Evolutionary conservation across 2,113 vertebrate species (phyloP).

Genomic region (Podarcis raffonei): DNA sequence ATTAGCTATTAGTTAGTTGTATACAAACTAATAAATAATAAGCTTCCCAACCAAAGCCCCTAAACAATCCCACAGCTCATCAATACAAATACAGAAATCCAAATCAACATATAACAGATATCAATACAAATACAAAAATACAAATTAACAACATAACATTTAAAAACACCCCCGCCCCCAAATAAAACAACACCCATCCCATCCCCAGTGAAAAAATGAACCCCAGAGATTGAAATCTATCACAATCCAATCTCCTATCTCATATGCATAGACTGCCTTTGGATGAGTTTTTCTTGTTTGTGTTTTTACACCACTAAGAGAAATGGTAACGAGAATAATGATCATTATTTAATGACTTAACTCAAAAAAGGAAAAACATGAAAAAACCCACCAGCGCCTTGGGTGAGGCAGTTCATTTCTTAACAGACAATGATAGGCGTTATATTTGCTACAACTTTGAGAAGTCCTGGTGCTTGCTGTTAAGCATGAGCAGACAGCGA

Average conservation of each 20-base stretch:
- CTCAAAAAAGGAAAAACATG: slow-evolving; percentile 8
- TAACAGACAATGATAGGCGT: slow-evolving; percentile 70
- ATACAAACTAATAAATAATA: no score
- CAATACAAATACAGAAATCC: no score
- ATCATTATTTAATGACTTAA: slow-evolving; percentile 21
- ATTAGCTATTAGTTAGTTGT: no score
- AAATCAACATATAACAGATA: no score
- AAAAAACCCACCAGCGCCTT: no score
- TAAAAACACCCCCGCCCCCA: no score
- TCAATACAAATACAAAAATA: no score
- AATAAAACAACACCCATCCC: no score
- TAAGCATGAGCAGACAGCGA: slow-evolving; percentile 77
- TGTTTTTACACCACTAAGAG: background rate
- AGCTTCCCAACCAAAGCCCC: no score
- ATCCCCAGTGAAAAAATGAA: background rate
- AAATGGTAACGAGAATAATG: slow-evolving; percentile 23
- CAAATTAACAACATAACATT: no score
- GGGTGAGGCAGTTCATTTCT: slow-evolving; percentile 70
- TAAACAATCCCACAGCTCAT: no score
- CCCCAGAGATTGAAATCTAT: background rate
- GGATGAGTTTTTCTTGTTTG: background rate
- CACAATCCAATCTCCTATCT: background rate
- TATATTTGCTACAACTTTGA: slow-evolving; percentile 61
- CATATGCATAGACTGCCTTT: background rate
- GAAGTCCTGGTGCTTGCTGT: slow-evolving; percentile 69